Base-by-base conservation (phyloP, 2,888 invertebrate species). In the Seira ritae region DNA sequence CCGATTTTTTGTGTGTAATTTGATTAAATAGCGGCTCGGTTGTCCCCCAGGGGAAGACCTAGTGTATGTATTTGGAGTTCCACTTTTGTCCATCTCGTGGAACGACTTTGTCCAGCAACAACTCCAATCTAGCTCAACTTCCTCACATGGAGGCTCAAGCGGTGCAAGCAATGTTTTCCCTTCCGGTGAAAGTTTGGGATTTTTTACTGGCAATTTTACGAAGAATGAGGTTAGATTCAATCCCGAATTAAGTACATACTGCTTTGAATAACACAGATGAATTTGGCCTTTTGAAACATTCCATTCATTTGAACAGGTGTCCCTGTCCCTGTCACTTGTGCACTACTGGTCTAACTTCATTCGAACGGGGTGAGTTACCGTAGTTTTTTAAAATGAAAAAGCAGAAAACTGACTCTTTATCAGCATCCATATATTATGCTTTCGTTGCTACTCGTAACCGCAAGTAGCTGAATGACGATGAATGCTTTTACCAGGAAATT, bases 271-370 rank as follows among this genome's bases (percentile, higher is more conserved):
- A n/a, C n/a, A n/a, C n/a, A n/a, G n/a, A n/a, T n/a, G n/a, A n/a
- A n/a, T n/a, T n/a, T n/a, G n/a, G n/a, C n/a, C n/a, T n/a, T n/a
- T n/a, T n/a, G n/a, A n/a, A n/a, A n/a, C n/a, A n/a, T n/a, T n/a
- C n/a, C n/a, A n/a, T n/a, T n/a, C n/a, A n/a, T n/a, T n/a, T n/a
- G n/a, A n/a, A n/a, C n/a, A n/a, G n/a, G n/a, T n/a, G n/a, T n/a
- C n/a, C n/a, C 92, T 97, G 74, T 95, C 97, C 1, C 97, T 97
- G 91, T 95, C 96, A 71, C 95, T 96, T 85, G 97, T 97, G 94
- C 93, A 96, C 87, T 97, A 96, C 91, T 96, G 97, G 95, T 95
- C 96, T 87, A 97, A 97, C 92, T 97, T 97, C 90, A 96, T 96
- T 31, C 94, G 96, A 90, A 95, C 95, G 73, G 97, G 97, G 97